Evolutionary conservation across 2,797 vertebrate species (phyloP).

Genomic region (Phoxinus dragarum): DNA sequence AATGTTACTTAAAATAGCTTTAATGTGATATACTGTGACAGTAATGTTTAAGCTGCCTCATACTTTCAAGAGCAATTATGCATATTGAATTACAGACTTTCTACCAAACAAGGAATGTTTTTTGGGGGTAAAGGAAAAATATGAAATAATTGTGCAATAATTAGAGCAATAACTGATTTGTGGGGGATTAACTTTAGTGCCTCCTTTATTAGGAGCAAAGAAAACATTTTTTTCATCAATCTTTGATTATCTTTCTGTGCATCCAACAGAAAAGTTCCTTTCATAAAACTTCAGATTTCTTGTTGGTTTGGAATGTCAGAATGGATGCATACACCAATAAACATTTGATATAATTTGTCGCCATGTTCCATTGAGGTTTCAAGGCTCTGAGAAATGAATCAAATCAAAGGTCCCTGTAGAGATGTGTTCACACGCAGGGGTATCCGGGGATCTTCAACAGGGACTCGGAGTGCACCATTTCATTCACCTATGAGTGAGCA

Average conservation of each 20-base stretch:
- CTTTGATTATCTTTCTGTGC: background rate
- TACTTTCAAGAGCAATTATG: constrained; percentile 23
- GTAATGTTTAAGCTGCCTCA: constrained; percentile 16
- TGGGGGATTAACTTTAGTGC: background rate
- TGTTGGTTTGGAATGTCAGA: constrained; percentile 1
- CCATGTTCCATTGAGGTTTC: background rate
- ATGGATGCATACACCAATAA: background rate
- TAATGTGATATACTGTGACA: background rate
- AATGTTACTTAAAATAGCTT: background rate
- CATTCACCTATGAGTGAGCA: constrained; percentile 41
- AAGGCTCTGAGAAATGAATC: background rate
- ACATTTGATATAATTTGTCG: background rate
- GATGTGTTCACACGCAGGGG: constrained; percentile 2
- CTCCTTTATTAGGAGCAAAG: background rate
- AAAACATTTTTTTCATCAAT: background rate
- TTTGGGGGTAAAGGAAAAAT: background rate
- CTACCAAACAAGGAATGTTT: constrained; percentile 27
- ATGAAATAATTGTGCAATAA: constrained; percentile 10
- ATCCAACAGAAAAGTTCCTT: background rate
- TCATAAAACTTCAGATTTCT: background rate
- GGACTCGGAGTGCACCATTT: background rate
- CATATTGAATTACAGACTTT: constrained; percentile 2
- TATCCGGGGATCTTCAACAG: background rate
- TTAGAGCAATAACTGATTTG: background rate
- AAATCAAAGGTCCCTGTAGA: background rate